phyloP scores from a whole-genome alignment of 1,140 invertebrate genomes.

The Babylonia areolata region DNA sequence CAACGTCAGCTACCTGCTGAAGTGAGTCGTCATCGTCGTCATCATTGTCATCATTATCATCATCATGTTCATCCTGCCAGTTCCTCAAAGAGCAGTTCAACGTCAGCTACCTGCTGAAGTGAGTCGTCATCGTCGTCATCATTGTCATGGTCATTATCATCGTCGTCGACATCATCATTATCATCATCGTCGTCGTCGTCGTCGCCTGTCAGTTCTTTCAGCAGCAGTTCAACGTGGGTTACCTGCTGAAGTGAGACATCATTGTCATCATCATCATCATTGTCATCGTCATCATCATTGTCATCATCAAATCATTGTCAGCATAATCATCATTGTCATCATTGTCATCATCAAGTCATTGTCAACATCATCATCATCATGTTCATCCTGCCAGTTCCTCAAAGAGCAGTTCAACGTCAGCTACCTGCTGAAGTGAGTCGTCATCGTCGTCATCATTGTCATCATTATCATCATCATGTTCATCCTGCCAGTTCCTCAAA shows the following conservation, averaged over 20 bases:
- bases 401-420: no score
- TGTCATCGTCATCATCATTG: neutral
- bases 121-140: neutral
- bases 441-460: slow-evolving; percentile 1
- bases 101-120: neutral
- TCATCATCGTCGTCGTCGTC: neutral
- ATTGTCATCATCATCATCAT: neutral
- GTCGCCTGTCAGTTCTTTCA: neutral
- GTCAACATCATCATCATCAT: neutral
- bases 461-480: neutral
- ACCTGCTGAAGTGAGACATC: neutral
- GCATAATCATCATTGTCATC: slow-evolving; percentile 32
- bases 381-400: neutral
- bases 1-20: slow-evolving; percentile 91
- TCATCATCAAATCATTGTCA: no score
- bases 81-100: no score
- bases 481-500: slow-evolving; percentile 89
- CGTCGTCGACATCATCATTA: slow-evolving; percentile 13
- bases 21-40: slow-evolving; percentile 77
- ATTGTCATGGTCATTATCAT: neutral
- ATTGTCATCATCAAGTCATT: neutral
- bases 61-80: neutral
- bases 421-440: neutral
- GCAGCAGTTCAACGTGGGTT: neutral
- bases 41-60: neutral